Base-by-base conservation (phyloP, 2,888 invertebrate species). In the Drosophila algonquin region DNA sequence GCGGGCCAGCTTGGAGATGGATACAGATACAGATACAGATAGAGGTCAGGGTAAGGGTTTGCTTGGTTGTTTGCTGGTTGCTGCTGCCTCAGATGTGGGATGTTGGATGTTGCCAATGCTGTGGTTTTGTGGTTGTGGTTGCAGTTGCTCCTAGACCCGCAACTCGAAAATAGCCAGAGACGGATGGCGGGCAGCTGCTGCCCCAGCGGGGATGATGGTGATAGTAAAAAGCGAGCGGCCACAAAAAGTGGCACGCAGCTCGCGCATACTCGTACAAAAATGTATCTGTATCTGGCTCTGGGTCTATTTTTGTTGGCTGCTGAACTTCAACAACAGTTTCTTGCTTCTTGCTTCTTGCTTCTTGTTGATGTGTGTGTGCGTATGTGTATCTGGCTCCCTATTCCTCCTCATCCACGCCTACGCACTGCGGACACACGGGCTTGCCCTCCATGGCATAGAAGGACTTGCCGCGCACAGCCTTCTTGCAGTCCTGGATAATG, bases 371-470 rank as follows among this genome's bases (percentile, higher is more conserved):
- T 40, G 40, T 60, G 24, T 27, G 12, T 62, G 52, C 47, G 52
- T 27, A 3, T 50, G 45, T 65, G 57, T 44, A 35, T 52, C 30
- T 24, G 63, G 56, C 40, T 50, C 47, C 63, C 92, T 92, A 92
- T 81, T 94, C 97, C 90, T 97, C 97, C 91, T 97, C 97, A 90
- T 97, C 97, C 82, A 96, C 96, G 89, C 98, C 98, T 92, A 96
- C 97, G 93, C 98, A 98, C 93, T 95, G 95, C 65, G 97, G 97
- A 94, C 98, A 99, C 91, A 98, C 98, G 47, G 98, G 98, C 93
- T 97, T 96, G 90, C 98, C 98, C 93, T 98, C 98, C 95, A 98
- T 97, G 87, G 98, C 98, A 93, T 98, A 98, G 94, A 98, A 98
- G 75, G 98, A 98, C 93, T 98, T 98, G 91, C 98, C 98, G 93